Evolutionary conservation across 2,113 vertebrate species (phyloP).

Genomic region (Brevimyrus niger): DNA sequence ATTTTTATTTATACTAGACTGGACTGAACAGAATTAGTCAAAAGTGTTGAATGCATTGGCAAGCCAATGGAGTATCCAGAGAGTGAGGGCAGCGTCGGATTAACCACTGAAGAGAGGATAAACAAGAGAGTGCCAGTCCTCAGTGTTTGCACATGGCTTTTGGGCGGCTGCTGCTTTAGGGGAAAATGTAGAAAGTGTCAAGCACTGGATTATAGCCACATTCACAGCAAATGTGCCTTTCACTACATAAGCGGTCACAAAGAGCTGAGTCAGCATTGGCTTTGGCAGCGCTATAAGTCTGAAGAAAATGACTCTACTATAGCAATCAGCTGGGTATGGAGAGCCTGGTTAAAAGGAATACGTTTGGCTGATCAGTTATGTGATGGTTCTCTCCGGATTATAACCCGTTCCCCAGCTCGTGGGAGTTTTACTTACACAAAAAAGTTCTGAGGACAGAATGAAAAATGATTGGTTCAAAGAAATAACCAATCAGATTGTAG

Average conservation of each 20-base stretch:
- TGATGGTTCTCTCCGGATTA: background rate
- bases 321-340: background rate
- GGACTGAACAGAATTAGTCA: background rate
- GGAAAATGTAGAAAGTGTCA: background rate
- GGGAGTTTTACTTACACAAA: too few relatives aligned
- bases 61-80: background rate
- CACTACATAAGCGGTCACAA: conserved; percentile 51
- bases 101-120: background rate
- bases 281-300: conserved; percentile 8
- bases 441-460: too few relatives aligned
- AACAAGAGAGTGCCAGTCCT: background rate
- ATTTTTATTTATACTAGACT: background rate
- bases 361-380: background rate
- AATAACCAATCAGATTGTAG: too few relatives aligned
- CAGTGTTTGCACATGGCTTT: background rate
- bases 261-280: conserved; percentile 52
- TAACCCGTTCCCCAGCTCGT: background rate
- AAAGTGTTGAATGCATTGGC: background rate
- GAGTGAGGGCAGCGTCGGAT: background rate
- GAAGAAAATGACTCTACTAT: conserved; percentile 18
- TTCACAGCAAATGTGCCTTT: conserved; percentile 33
- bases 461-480: too few relatives aligned
- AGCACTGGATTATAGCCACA: background rate
- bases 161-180: background rate
- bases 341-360: background rate